Base-by-base conservation (phyloP, 2,888 invertebrate genomes). In the Chaitophorus viminalis region DNA sequence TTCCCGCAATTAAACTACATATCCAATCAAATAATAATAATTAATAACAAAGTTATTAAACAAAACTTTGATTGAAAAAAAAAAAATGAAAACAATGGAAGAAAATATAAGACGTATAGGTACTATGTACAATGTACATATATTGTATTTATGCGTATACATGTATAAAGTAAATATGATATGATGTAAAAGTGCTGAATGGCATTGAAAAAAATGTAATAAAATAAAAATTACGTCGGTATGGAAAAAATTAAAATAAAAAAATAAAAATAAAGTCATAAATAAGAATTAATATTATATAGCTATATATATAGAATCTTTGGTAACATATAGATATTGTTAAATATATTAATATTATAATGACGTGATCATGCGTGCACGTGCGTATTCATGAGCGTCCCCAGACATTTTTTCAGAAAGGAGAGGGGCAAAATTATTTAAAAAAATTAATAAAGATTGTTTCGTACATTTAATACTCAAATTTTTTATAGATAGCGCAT, bases 261-360 rank as follows among this genome's bases (percentile, higher is more conserved):
- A 46, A 68, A 21, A 60, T 25, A n/a, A 36, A 39, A 31, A 77
- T 68, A 46, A 68, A 39, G 52, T 85, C 18, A 39, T 70, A 85
- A 83, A 68, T 85, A 85, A 85, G 68, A 77, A n/a, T n/a, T n/a
- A n/a, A 18, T 68, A 68, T 52, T 31, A 46, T 68, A 85, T 68
- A 77, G 68, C 76, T 85, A 77, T 77, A 76, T n/a, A n/a, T 25
- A 68, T 6, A 68, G 68, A 77, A 68, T 85, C 84, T 85, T 85
- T 85, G 84, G 84, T 85, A 85, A 85, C 84, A 68, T 68, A 85
- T 68, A 85, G 60, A 60, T 60, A 60, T 60, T 60, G 4, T 60
- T 21, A 60, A 60, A 25, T 60, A 25, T 60, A 60, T 25, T 60
- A 25, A 25, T 60, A 60, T 25, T 60, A 25, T 29, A 68, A 68